Conservation (phyloP, 2,797 vertebrate genomes). For the Micrastur ruficollis region DNA sequence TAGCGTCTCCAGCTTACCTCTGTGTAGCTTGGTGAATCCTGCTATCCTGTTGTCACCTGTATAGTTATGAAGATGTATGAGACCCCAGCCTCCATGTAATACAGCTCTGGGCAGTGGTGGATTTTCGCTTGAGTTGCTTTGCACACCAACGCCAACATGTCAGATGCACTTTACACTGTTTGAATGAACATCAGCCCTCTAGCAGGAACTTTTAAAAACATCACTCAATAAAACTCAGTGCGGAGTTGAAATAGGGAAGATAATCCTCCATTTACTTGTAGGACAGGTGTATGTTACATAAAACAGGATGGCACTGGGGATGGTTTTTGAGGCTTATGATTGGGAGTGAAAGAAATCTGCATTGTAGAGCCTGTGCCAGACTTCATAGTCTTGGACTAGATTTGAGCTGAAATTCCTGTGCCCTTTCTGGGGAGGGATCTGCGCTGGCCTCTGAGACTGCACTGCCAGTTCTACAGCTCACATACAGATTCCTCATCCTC, state of each 20-base stretch:
- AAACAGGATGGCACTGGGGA: background rate
- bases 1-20: background rate
- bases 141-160: constrained; percentile 37
- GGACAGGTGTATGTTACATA: background rate
- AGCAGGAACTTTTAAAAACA: constrained; percentile 50
- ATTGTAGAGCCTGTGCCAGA: background rate
- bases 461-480: background rate
- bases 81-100: background rate
- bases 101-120: constrained; percentile 58
- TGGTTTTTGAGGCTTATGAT: background rate
- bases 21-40: background rate
- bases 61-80: constrained; percentile 57
- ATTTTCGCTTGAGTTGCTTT: constrained; percentile 54
- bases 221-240: constrained; percentile 24
- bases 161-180: constrained; percentile 68
- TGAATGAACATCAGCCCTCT: constrained; percentile 63
- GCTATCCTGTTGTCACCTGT: constrained; percentile 49
- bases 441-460: background rate
- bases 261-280: constrained; percentile 41
- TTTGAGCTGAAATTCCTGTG: background rate
- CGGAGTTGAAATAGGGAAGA: background rate
- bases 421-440: background rate
- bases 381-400: background rate
- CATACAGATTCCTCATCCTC: background rate
- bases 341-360: background rate